A percentile compares a stretch with the other conserved stretches of the same genome.
Evolutionary conservation across 2,113 vertebrate species (phyloP).

Genomic region (Lasiurus borealis): DNA sequence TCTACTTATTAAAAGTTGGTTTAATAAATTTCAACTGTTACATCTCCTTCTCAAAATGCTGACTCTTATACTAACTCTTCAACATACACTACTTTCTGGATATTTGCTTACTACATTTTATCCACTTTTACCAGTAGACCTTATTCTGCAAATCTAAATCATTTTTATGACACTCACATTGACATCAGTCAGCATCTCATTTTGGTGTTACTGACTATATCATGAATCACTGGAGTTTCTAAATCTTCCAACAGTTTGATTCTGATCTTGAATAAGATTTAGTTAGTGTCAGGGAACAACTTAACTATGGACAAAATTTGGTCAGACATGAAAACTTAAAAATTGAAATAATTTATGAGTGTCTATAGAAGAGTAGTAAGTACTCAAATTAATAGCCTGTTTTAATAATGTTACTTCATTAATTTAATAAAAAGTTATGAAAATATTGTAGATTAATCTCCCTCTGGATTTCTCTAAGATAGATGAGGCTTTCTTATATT

Average conservation of each 20-base stretch:
- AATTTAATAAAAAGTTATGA: not conserved
- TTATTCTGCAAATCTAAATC: not conserved
- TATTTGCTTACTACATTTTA: not conserved
- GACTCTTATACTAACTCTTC: not conserved
- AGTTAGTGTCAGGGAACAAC: constrained; percentile 45
- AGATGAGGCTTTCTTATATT: constrained; percentile 28
- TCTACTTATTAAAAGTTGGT: constrained; percentile 22
- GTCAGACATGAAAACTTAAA: not conserved
- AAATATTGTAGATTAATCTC: not conserved
- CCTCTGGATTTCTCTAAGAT: not conserved
- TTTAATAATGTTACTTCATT: not conserved
- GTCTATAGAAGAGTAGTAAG: not conserved
- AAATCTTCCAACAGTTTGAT: constrained; percentile 63
- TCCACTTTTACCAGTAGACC: not conserved
- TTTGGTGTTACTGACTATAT: not conserved
- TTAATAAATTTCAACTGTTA: not conserved
- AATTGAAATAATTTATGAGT: constrained; percentile 40
- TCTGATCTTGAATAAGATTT: constrained; percentile 54
- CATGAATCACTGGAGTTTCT: constrained; percentile 46
- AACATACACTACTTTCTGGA: not conserved
- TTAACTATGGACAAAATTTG: constrained; percentile 22
- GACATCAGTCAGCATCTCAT: not conserved
- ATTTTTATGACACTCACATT: not conserved
- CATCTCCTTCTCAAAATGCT: not conserved
- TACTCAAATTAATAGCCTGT: not conserved